Evolutionary conservation across 2,113 vertebrate species (phyloP), one percentile per base, ranked within the genome.

Genomic region (Sakesphorus luctuosus): DNA sequence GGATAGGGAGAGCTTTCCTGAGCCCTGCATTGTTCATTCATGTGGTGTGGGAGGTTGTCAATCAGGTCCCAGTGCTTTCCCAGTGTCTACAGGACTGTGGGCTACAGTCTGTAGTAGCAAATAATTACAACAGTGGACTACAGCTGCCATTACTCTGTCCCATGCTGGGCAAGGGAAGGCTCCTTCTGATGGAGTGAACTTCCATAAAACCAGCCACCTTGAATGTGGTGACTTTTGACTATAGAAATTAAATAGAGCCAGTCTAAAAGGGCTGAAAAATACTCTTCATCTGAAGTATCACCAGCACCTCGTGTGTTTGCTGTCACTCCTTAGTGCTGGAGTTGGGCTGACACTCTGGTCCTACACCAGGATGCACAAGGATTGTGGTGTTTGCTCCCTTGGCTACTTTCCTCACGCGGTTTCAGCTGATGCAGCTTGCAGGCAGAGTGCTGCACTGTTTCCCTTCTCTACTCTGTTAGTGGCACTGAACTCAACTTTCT

Each of bases 291-390:
- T 87, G 83, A n/a, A 69, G 8, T 11, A 9, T 24, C 38, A 15
- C 35, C 67, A 75, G 80, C 24, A 59, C 6, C 19, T 44, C 80
- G 28, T 11, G 3, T 23, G 21, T 55, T 75, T 86, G 63, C 75
- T 72, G 43, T 46, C 3, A 19, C 28, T 71, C 46, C 58, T 53
- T 88, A 49, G 6, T 5, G 11, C 16, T 47, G 56, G 68, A 44
- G 35, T 43, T 53, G 44, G 33, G 52, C 67, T 66, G 16, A 26
- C 8, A 1, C 47, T 31, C 33, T 62, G 15, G n/a, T 84, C 73
- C 77, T 26, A 23, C n/a, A 5, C 10, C 1, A 0, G 47, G 47
- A 10, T 44, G 33, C 9, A 1, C 15, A 11, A 40, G 2, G 7
- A 26, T 35, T 24, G n/a, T 33, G 69, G 4, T 63, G 36, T 59